Conservation (phyloP, 2,797 vertebrate species). For the Intellagama lesueurii region DNA sequence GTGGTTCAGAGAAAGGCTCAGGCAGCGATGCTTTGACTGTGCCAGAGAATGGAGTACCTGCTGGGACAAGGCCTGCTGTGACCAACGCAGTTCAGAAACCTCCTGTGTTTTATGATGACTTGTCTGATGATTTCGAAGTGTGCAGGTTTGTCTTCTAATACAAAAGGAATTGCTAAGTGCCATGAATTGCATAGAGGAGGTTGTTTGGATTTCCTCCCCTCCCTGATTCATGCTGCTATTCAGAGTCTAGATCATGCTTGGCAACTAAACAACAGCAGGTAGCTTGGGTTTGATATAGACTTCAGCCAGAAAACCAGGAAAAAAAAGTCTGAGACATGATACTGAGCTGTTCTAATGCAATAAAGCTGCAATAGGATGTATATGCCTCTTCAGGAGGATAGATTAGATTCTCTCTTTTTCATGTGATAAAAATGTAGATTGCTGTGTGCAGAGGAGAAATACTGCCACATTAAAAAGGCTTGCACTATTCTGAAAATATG, state of each 20-base stretch:
- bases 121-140: constrained; percentile 86
- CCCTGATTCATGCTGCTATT: constrained; percentile 36
- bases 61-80: constrained; percentile 46
- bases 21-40: constrained; percentile 76
- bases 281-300: not conserved
- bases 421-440: not conserved
- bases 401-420: not conserved
- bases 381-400: constrained; percentile 17
- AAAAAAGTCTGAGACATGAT: not conserved
- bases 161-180: constrained; percentile 28
- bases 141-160: constrained; percentile 90
- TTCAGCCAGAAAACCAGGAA: not conserved
- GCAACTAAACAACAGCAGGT: constrained; percentile 8
- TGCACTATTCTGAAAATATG: not conserved
- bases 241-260: not conserved
- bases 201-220: constrained; percentile 9
- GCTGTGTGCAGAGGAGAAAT: not conserved
- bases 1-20: constrained; percentile 78
- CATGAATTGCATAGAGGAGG: not conserved
- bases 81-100: constrained; percentile 59
- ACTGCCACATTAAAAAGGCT: not conserved
- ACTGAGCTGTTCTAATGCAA: not conserved
- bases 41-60: constrained; percentile 47
- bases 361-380: not conserved
- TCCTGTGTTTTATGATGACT: constrained; percentile 72